A percentile compares a stretch with the other conserved stretches of the same genome.
Conservation (phyloP, 2,797 vertebrate species). For the Amblyopsis hoosieri region DNA sequence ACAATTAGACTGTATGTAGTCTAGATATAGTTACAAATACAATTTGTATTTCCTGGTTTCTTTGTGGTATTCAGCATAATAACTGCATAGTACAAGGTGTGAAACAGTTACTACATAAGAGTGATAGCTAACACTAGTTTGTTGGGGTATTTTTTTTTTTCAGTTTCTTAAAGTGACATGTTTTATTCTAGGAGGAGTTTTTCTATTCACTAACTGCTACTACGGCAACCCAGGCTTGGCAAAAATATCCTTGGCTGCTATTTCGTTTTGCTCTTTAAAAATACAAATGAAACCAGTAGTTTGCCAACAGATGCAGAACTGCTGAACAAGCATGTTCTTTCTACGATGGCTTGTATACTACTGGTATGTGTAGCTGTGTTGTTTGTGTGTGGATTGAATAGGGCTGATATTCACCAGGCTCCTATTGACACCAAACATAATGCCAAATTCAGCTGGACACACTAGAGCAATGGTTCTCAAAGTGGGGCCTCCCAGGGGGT, state of each 20-base stretch:
- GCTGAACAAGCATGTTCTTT: background rate
- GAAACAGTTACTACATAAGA: too few species aligned
- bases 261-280: too few species aligned
- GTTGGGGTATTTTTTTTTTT: background rate
- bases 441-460: constrained; percentile 61
- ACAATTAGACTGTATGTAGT: too few species aligned
- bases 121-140: too few species aligned
- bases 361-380: constrained; percentile 8
- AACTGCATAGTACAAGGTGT: too few species aligned
- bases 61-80: too few species aligned
- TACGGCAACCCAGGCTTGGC: background rate
- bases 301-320: constrained; percentile 22
- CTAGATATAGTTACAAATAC: too few species aligned
- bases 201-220: constrained; percentile 11
- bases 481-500: background rate
- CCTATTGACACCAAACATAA: constrained; percentile 57
- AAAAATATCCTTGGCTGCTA: background rate
- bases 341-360: background rate
- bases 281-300: background rate
- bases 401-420: constrained; percentile 58
- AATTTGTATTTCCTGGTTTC: too few species aligned
- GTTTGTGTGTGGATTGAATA: constrained; percentile 40
- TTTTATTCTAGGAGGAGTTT: constrained; percentile 24
- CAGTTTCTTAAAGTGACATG: constrained; percentile 34
- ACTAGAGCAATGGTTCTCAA: constrained; percentile 25